Base-by-base conservation (phyloP, 1,140 invertebrate genomes). In the Rhyzopertha dominica region DNA sequence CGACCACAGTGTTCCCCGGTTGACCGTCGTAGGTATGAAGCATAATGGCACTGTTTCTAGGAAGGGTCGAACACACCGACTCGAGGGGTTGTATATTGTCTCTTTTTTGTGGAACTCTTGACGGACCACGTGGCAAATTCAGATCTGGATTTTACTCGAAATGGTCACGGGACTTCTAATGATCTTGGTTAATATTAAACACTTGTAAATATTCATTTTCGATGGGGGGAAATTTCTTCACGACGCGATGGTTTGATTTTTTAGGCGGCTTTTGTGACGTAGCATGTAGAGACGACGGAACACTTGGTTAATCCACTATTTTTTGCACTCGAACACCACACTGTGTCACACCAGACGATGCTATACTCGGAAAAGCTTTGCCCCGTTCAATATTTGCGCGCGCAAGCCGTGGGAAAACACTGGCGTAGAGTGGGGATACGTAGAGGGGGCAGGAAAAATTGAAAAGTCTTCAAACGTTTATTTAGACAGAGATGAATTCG, bases 141-240 rank as follows among this genome's bases (percentile, higher is more conserved):
- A 61, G 30, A 53, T 50, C 19, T 24, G 49, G 43, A 50, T 43
- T 28, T 49, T 23, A 41, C 28, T 51, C 35, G 41, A 47, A 43
- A 37, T 44, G 24, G 59, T 62, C 52, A 45, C 48, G 35, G 58
- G 49, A 49, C 61, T 62, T 63, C 61, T 62, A 62, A 63, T 56
- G 34, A 58, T 40, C 19, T 36, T 25, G 37, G 47, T 48, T 54
- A 56, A 59, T 54, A 53, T 60, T 51, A 59, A 59, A 55, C 55
- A 43, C 47, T 54, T 62, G 51, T 53, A 58, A 58, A 58, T 55
- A 54, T 62, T 62, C 61, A 63, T 63, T 58, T 63, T 63, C 35
- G n/a, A n/a, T n/a, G n/a, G n/a, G n/a, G n/a, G n/a, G n/a, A 40
- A 8, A 26, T 26, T n/a, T 8, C 24, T 8, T 8, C n/a, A 8